Conservation (phyloP, 2,888 invertebrate species). For the Apodemia mormo region DNA sequence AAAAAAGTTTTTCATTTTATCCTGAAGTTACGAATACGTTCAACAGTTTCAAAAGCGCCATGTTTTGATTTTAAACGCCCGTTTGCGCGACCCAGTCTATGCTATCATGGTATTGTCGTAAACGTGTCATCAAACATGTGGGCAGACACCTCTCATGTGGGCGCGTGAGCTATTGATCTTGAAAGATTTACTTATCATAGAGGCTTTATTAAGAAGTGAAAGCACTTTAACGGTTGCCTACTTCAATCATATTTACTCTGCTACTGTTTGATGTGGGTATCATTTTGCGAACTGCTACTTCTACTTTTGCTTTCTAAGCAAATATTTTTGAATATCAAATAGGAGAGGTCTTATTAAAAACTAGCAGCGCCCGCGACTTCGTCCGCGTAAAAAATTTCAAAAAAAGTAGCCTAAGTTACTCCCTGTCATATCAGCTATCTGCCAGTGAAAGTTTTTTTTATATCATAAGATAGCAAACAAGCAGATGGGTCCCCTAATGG, state of each 20-base stretch:
- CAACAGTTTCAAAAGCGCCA: not conserved
- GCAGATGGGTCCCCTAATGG: no score
- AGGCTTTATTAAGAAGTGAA: conserved; percentile 31
- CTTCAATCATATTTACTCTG: conserved; percentile 16
- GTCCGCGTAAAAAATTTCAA: no score
- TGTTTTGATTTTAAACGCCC: conserved; percentile 35
- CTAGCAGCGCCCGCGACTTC: no score
- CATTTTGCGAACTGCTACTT: not conserved
- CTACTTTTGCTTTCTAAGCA: conserved; percentile 3
- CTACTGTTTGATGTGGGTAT: conserved; percentile 1
- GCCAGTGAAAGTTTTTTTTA: no score
- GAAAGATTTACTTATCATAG: conserved; percentile 34
- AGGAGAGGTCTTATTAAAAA: not conserved
- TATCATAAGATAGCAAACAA: no score
- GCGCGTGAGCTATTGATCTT: conserved; percentile 34
- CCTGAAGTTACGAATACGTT: no score
- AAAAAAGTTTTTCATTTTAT: no score
- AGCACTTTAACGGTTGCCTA: conserved; percentile 20
- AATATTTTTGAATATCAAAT: not conserved
- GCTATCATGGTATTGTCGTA: conserved; percentile 52
- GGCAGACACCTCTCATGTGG: conserved; percentile 44
- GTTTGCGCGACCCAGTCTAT: conserved; percentile 47
- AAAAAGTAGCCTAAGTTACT: no score
- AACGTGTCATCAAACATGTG: conserved; percentile 54
- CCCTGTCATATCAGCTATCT: no score